Percentiles rank a stretch among this genome's conserved stretches.
These are phyloP conservation scores for Neomonachus schauinslandi DNA, from an alignment of 2,113 vertebrate genomes.

Conservation along the genomic window DNA sequence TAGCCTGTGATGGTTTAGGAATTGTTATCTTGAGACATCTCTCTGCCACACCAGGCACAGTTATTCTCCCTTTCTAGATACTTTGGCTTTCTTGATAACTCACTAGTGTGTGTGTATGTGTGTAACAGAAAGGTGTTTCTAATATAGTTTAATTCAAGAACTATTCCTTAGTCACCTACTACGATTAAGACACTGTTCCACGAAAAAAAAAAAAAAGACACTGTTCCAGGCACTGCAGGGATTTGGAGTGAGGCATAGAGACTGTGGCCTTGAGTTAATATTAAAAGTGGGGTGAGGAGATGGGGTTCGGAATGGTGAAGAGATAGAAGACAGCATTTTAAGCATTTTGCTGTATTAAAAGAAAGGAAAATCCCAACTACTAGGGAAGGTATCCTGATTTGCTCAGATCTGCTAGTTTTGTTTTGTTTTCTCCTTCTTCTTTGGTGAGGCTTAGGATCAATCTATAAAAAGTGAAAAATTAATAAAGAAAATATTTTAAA, in stretches of 20 bases:
- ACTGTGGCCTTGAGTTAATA: neutral
- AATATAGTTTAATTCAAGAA: neutral
- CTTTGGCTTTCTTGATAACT: neutral
- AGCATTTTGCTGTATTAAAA: neutral
- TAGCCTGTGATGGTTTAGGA: neutral
- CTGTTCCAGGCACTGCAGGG: neutral
- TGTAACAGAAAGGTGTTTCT: neutral
- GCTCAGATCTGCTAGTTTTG: neutral
- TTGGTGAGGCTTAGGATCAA: neutral
- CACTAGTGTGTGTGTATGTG: neutral
- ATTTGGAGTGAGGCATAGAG: neutral
- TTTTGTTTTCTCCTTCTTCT: neutral
- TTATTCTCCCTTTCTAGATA: neutral
- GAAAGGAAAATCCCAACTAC: neutral
- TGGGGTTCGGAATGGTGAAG: neutral
- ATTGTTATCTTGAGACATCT: neutral
- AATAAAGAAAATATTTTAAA: constrained; percentile 39
- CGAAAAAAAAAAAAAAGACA: no score
- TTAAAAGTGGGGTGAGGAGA: neutral
- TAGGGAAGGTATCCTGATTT: neutral
- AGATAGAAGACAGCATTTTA: neutral
- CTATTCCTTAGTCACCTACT: neutral
- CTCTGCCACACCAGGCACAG: neutral
- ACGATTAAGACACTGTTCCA: neutral
- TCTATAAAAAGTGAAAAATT: constrained; percentile 12